A percentile compares a stretch with the other conserved stretches of the same genome.
phyloP scores from a whole-genome alignment of 2,888 invertebrate genomes.

The Eumerus sabulonum region DNA sequence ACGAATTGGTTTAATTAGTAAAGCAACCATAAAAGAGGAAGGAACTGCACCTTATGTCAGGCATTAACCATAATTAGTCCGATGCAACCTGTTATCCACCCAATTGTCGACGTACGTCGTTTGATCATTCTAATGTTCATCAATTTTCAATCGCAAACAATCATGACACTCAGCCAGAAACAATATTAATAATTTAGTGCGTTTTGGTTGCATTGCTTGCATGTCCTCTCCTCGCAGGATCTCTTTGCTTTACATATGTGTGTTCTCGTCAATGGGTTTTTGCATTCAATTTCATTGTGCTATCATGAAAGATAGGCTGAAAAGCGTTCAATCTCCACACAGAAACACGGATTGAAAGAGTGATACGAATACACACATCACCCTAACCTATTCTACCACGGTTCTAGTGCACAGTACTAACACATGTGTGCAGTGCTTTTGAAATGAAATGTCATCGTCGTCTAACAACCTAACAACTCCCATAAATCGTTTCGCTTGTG shows the following conservation, averaged over 20 bases:
- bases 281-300: background rate
- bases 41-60: no score
- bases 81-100: background rate
- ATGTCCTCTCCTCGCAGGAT: slow-evolving; percentile 4
- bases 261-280: no score
- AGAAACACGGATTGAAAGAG: background rate
- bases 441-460: slow-evolving; percentile 42
- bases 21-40: no score
- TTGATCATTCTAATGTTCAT: slow-evolving; percentile 26
- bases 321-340: no score
- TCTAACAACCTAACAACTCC: slow-evolving; percentile 21
- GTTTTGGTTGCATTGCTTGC: slow-evolving; percentile 15
- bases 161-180: slow-evolving; percentile 26
- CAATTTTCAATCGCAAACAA: slow-evolving; percentile 29
- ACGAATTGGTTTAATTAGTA: no score
- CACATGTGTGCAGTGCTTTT: slow-evolving; percentile 19
- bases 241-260: slow-evolving; percentile 1
- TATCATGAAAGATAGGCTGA: background rate
- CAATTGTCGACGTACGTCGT: background rate
- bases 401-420: no score
- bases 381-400: slow-evolving; percentile 6
- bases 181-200: slow-evolving; percentile 38
- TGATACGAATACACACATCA: slow-evolving; percentile 5
- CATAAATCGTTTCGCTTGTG: slow-evolving; percentile 28
- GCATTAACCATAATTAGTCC: no score